A percentile compares a stretch with the other conserved stretches of the same genome.
phyloP scores from a whole-genome alignment of 2,888 invertebrate species.

The Galeruca laticollis region DNA sequence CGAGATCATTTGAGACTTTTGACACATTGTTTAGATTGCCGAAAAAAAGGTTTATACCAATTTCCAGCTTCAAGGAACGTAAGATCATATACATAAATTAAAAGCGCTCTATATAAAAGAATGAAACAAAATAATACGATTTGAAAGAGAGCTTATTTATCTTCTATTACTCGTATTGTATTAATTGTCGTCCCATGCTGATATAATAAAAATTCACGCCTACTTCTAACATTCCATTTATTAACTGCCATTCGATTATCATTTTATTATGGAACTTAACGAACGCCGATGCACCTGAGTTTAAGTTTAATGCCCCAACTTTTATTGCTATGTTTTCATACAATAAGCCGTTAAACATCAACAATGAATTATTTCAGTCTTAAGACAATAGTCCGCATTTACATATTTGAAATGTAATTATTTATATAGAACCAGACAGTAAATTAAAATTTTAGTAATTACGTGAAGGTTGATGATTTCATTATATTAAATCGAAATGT shows the following conservation, averaged over 20 bases:
- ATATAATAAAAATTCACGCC: background rate
- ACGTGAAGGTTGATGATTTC: background rate
- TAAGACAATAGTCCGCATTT: slow-evolving; percentile 25
- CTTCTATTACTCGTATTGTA: no score
- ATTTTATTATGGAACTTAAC: background rate
- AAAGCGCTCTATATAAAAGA: no score
- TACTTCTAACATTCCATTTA: background rate
- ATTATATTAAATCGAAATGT: background rate
- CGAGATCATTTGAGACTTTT: no score
- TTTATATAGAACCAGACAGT: slow-evolving; percentile 24
- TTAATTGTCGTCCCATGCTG: no score
- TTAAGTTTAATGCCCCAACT: slow-evolving; percentile 28
- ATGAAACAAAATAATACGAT: no score
- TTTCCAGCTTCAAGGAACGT: no score
- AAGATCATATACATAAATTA: no score
- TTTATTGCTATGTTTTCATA: slow-evolving; percentile 27
- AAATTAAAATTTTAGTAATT: slow-evolving; percentile 16
- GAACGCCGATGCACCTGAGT: background rate
- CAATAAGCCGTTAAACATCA: slow-evolving; percentile 25
- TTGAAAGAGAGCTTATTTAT: no score
- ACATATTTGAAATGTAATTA: slow-evolving; percentile 23
- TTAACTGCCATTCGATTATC: background rate
- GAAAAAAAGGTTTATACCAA: no score
- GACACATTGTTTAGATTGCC: no score
- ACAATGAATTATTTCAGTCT: slow-evolving; percentile 5